Evolutionary conservation across 92 coral and sea anemone species (phyloP).

Genomic region (Blastomussa wellsi): DNA sequence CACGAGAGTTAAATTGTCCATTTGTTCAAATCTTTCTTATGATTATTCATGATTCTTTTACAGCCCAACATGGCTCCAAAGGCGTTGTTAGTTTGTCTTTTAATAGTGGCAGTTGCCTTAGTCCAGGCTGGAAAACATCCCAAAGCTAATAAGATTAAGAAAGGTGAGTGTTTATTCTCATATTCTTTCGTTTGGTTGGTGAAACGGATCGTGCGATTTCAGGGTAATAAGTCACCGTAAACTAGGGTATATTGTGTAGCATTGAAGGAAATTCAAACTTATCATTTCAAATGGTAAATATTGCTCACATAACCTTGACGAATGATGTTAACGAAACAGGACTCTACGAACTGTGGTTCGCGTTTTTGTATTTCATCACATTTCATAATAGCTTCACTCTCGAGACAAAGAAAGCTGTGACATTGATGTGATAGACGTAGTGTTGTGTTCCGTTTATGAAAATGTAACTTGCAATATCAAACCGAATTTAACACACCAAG

Average conservation of each 20-base stretch:
- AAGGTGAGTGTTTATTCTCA: conserved; percentile 46
- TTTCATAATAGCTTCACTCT: not conserved
- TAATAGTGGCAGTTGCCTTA: conserved; percentile 60
- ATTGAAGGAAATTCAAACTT: not conserved
- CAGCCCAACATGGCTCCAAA: conserved; percentile 88
- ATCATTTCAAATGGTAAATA: not conserved
- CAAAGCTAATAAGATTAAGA: conserved; percentile 64
- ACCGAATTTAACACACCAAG: not conserved
- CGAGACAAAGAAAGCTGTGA: not conserved
- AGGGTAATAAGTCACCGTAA: not conserved
- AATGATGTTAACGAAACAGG: not conserved
- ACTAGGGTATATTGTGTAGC: not conserved
- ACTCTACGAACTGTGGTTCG: not conserved
- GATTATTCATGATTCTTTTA: not conserved
- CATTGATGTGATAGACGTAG: not conserved
- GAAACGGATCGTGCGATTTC: not conserved
- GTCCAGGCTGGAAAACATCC: conserved; percentile 75
- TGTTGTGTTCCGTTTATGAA: not conserved
- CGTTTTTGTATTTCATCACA: not conserved
- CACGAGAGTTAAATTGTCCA: not conserved
- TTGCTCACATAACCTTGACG: not conserved
- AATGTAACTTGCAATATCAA: not conserved
- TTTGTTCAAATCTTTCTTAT: not conserved
- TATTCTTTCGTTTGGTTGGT: not conserved
- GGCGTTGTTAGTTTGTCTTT: conserved; percentile 60